phyloP scores from a whole-genome alignment of 2,888 invertebrate genomes.

The Lasioglossum marginatum region DNA sequence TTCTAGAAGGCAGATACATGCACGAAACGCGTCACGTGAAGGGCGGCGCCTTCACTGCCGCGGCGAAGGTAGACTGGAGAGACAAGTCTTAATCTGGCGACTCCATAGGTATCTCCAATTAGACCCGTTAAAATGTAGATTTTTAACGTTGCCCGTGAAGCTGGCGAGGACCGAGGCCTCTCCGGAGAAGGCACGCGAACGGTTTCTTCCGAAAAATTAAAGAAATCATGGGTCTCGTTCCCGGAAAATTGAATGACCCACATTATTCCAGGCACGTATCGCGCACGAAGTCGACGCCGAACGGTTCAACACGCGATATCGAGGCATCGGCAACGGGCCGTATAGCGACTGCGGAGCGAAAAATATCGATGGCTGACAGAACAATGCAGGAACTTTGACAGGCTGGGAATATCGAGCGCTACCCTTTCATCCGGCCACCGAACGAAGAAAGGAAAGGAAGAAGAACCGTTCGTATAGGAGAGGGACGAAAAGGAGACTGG shows the following conservation, averaged over 20 bases:
- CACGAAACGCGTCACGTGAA: no score
- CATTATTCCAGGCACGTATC: conserved; percentile 41
- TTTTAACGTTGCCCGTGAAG: not conserved
- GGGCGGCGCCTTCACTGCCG: no score
- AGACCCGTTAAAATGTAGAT: not conserved
- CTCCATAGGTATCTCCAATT: no score
- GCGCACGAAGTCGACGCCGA: conserved; percentile 24
- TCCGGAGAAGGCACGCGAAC: not conserved
- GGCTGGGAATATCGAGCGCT: conserved; percentile 28
- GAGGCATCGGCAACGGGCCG: conserved; percentile 26
- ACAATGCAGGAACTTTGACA: conserved; percentile 65
- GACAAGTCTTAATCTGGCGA: no score
- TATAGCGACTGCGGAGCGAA: conserved; percentile 1
- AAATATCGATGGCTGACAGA: conserved; percentile 53
- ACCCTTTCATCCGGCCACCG: conserved; percentile 32
- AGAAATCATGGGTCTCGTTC: not conserved
- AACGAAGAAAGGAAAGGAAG: not conserved
- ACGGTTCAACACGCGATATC: conserved; percentile 44
- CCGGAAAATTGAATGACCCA: conserved; percentile 39
- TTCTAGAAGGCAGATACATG: no score
- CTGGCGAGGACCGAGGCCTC: no score
- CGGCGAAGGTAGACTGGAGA: no score
- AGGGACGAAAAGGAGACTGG: conserved; percentile 32
- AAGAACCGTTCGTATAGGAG: conserved; percentile 21
- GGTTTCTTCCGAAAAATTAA: not conserved